Evolutionary conservation across 1,140 invertebrate genomes (phyloP).

Genomic region (Capitella teleta): DNA sequence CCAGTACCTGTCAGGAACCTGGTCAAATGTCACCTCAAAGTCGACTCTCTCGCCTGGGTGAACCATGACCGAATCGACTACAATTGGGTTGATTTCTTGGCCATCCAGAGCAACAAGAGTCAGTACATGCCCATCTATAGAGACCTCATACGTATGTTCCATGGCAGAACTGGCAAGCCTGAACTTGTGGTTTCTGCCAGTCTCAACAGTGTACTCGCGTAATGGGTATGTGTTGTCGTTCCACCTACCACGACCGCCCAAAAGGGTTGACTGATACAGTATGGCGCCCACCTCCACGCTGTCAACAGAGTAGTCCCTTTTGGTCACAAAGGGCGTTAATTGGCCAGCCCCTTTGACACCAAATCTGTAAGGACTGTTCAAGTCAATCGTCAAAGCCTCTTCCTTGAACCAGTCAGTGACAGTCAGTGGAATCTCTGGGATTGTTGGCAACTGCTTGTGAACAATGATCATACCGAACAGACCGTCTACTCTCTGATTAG

Average conservation of each 20-base stretch:
- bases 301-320: background rate
- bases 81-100: background rate
- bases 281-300: background rate
- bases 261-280: background rate
- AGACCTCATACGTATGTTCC: background rate
- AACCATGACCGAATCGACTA: slow-evolving; percentile 5
- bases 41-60: slow-evolving; percentile 5
- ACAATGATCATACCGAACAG: slow-evolving; percentile 4
- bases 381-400: background rate
- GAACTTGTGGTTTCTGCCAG: background rate
- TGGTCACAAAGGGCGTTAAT: too few relatives aligned
- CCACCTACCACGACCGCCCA: background rate
- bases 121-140: background rate
- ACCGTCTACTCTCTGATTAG: slow-evolving; percentile 2
- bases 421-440: background rate
- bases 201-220: background rate
- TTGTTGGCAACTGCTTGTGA: background rate
- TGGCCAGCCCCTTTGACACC: background rate
- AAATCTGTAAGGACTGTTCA: background rate
- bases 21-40: background rate
- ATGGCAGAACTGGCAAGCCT: background rate
- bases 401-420: slow-evolving; percentile 4
- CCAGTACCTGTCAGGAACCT: background rate
- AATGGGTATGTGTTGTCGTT: background rate
- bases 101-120: slow-evolving; percentile 2